Percentiles rank a stretch among this genome's conserved stretches.
phyloP scores from a whole-genome alignment of 2,113 vertebrate species.

The Mesoclemmys tuberculata region DNA sequence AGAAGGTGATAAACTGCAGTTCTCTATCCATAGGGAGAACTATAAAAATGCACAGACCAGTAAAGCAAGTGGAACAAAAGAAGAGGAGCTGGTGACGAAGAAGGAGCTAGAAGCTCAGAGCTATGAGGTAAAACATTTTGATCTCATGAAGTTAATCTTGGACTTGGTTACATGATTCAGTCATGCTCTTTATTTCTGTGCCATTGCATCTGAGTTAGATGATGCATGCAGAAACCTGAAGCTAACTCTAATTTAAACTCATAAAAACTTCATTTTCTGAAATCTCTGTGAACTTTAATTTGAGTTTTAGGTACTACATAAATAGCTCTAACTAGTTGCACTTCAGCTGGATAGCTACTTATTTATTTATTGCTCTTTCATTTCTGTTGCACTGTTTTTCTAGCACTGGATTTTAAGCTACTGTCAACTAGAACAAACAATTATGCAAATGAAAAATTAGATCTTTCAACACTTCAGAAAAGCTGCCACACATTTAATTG shows the following conservation, averaged over 20 bases:
- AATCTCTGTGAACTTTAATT: conserved; percentile 54
- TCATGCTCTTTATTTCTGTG: neutral
- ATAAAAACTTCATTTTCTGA: conserved; percentile 56
- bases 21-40: neutral
- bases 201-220: conserved; percentile 12
- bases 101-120: neutral
- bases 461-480: conserved; percentile 64
- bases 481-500: conserved; percentile 66
- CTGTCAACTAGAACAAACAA: conserved; percentile 68
- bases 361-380: conserved; percentile 63
- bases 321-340: conserved; percentile 48
- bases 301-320: conserved; percentile 35
- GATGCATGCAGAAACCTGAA: conserved; percentile 15
- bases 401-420: conserved; percentile 59
- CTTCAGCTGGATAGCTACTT: conserved; percentile 41
- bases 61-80: neutral
- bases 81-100: neutral
- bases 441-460: conserved; percentile 74
- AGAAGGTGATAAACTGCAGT: neutral
- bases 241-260: conserved; percentile 49
- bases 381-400: conserved; percentile 37
- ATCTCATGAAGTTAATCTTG: neutral
- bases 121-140: neutral
- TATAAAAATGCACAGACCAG: neutral
- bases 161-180: neutral